Base-by-base conservation (phyloP, 2,888 invertebrate genomes). In the Magallana nippona region DNA sequence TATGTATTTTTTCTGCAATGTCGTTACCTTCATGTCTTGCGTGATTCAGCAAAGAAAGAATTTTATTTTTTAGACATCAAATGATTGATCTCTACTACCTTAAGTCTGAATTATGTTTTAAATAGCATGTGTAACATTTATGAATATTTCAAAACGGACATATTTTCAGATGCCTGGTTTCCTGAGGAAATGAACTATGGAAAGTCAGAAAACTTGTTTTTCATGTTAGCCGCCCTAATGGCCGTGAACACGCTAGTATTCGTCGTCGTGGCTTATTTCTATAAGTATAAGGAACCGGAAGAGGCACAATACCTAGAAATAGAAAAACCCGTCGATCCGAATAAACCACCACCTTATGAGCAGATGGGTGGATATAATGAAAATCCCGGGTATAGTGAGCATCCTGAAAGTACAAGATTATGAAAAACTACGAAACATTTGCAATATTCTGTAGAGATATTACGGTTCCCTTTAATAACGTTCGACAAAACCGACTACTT, bases 131-230 rank as follows among this genome's bases (percentile, higher is more conserved):
- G 32, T 32, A 32, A 32, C 32, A 32, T 32, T 27, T 27, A 27
- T 27, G 27, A 27, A 44, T 44, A 8, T 44, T 44, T 44, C 5
- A 5, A 44, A 44, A 8, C 44, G 44, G 44, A 44, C 44, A 44
- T 44, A 17, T 17, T 62, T 82, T n/a, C 86, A 92, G 92, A 90
- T 83, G 88, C 89, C 1, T 92, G 92, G 92, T 90, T 90, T 80
- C 89, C 90, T 3, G 86, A 91, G 78, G 91, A 92, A 44, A 90
- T 92, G 71, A 92, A 92, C 81, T 60, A 90, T 55, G 91, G 90
- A 19, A 87, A 92, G 32, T 84, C 89, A 44, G 92, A 92, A 82
- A 86, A 91, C 84, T 86, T 91, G 15, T 89, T 91, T 83, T 92
- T 91, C 83, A 86, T 92, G 56, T 82, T 92, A 57, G 89, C 86